phyloP scores from a whole-genome alignment of 2,113 vertebrate genomes.

The Psilopogon haemacephalus region DNA sequence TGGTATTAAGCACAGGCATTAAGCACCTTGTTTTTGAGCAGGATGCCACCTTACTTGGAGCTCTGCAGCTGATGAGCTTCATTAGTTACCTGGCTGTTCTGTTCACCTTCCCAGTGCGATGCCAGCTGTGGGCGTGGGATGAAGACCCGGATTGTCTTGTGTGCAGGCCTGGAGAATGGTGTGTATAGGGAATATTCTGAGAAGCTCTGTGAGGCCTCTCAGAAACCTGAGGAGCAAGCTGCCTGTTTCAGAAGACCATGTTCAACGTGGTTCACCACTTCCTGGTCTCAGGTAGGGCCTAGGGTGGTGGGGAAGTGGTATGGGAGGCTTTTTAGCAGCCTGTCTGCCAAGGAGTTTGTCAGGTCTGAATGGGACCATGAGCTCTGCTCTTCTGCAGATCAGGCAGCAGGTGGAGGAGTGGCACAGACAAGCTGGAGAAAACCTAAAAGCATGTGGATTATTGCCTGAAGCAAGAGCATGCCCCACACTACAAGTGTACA shows the following conservation, averaged over 20 bases:
- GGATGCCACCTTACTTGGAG: neutral
- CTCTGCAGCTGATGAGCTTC: neutral
- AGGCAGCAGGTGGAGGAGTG: neutral
- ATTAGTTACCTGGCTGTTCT: neutral
- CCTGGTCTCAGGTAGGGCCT: constrained; percentile 86
- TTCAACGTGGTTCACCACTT: constrained; percentile 83
- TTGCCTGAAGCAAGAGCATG: neutral
- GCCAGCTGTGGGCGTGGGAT: constrained; percentile 80
- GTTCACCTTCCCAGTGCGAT: constrained; percentile 70
- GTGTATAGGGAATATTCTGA: constrained; percentile 79
- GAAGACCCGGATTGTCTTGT: constrained; percentile 76
- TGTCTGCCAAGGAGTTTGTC: neutral
- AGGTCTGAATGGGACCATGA: neutral
- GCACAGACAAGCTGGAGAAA: accelerated
- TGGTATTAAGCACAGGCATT: neutral
- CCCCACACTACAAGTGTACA: neutral
- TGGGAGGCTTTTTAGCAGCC: neutral
- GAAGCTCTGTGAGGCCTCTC: constrained; percentile 57
- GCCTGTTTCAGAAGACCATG: constrained; percentile 83
- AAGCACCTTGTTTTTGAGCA: neutral
- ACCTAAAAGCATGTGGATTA: neutral
- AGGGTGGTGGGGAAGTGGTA: neutral
- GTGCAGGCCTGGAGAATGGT: constrained; percentile 79
- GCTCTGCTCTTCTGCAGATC: neutral
- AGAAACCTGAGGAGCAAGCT: constrained; percentile 73